Evolutionary conservation across 2,888 invertebrate species (phyloP), one percentile per base, ranked within the genome.

Genomic region (Yponomeuta plumbellus): DNA sequence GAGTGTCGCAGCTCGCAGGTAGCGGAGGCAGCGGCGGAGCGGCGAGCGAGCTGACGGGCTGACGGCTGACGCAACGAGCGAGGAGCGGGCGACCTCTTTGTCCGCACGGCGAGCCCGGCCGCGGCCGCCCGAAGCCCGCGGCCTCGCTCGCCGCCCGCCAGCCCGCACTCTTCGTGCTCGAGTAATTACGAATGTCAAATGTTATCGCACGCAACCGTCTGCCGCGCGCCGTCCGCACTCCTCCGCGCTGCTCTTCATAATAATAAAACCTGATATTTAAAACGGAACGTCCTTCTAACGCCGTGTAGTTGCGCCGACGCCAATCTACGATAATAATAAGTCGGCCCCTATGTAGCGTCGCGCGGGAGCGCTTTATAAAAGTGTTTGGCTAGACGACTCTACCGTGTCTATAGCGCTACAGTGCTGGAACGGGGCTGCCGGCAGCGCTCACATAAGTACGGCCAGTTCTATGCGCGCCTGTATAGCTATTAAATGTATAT

Each of bases 251-350:
- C 88, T 90, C 90, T 90, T 91, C 91, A 91, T 91, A 91, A 91
- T 91, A 91, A 91, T 91, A 91, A 91, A 91, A 91, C 91, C 91
- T 90, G 91, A 91, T 91, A 91, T 91, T 91, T 91, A 91, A 91
- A 91, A 91, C 91, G 91, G 91, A 91, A 91, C 91, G 91, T 91
- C 91, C 91, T 91, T 91, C 91, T 91, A 91, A 91, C 91, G 90
- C 89, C 88, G 91, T 90, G 90, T 91, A 91, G 91, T 91, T 91
- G 91, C 91, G 91, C 91, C 91, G 91, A 91, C 91, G 91, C 91
- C 91, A 91, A 91, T 91, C 91, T 91, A 91, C 91, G 90, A 91
- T 91, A 91, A 91, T 91, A 91, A 91, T 91, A 91, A 91, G 90
- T 88, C 87, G 86, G 84, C 81, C 81, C 83, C 81, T 73, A 80